Evolutionary conservation across 1,140 invertebrate genomes (phyloP), one percentile per base, ranked within the genome.

Genomic region (Caenorhabditis brenneri): DNA sequence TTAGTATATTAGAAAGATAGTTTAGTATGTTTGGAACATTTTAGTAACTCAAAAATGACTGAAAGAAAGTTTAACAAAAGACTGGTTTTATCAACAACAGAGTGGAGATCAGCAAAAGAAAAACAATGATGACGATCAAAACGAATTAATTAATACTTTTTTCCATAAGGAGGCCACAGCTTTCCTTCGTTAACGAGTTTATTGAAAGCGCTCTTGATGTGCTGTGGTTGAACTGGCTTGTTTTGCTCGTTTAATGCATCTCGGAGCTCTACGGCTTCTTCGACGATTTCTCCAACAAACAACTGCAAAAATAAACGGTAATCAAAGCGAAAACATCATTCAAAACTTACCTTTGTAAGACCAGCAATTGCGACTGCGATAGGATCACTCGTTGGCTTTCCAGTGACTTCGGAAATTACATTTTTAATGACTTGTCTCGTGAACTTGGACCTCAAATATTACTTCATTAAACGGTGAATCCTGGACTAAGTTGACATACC

Each of bases 251-350:
- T 55, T 39, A 36, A 42, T 5, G n/a, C n/a, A 27, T 81, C 33
- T n/a, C 82, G 84, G 2, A 85, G 3, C 24, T 85, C 84, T 46
- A 85, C 36, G 6, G 84, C 84, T 53, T 85, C 79, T 55, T 85
- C 84, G 6, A 85, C 84, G 9, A 85, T 16, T 39, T 85, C 84
- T 24, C 84, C 84, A 29, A 69, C 60, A 46, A 85, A 85, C 24
- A 84, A 27, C 83, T 84, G 24, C n/a, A n/a, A n/a, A 10, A 58
- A 74, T 16, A 2, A 29, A 31, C 12, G 19, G 58, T 3, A 3
- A 24, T 80, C 53, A 19, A 27, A 39, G 5, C 16, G 16, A 29
- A 29, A 27, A 29, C 7, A 9, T 58, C 16, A 22, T 55, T 48
- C 16, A 6, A 22, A 48, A 60, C 27, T 42, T 22, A 85, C 84